Conservation (phyloP, 2,113 vertebrate genomes). For the Zootoca vivipara region DNA sequence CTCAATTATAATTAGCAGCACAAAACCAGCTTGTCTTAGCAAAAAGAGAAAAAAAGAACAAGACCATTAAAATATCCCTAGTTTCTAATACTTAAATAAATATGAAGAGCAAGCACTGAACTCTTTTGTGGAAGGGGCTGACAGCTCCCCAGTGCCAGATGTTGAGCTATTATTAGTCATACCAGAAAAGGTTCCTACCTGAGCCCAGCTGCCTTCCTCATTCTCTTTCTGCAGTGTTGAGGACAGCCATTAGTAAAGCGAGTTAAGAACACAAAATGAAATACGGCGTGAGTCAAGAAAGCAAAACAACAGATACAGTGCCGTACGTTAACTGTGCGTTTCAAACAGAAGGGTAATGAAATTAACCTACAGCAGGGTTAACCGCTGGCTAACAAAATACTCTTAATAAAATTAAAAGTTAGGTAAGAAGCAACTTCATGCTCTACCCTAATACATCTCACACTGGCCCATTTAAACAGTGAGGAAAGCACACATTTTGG, state of each 20-base stretch:
- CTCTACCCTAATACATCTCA: no score
- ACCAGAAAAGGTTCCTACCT: constrained; percentile 77
- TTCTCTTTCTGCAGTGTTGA: constrained; percentile 86
- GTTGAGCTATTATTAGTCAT: background rate
- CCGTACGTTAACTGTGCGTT: constrained; percentile 3
- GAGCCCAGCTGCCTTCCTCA: constrained; percentile 98
- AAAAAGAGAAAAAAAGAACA: background rate
- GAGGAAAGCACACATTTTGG: background rate
- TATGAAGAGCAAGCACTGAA: background rate
- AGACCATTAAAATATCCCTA: background rate
- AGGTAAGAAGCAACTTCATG: background rate
- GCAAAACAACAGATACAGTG: constrained; percentile 13
- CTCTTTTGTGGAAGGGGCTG: background rate
- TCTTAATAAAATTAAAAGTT: background rate
- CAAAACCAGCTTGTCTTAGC: background rate
- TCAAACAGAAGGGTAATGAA: constrained; percentile 24
- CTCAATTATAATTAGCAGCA: background rate
- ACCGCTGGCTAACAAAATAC: background rate
- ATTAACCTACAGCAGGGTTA: background rate
- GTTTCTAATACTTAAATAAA: background rate
- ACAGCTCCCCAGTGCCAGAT: background rate
- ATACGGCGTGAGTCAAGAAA: constrained; percentile 54
- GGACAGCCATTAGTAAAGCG: constrained; percentile 66
- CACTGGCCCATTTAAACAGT: background rate
- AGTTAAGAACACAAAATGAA: constrained; percentile 58